Evolutionary conservation across 2,113 vertebrate species (phyloP), one percentile per base, ranked within the genome.

Genomic region (Campylomormyrus numenius): DNA sequence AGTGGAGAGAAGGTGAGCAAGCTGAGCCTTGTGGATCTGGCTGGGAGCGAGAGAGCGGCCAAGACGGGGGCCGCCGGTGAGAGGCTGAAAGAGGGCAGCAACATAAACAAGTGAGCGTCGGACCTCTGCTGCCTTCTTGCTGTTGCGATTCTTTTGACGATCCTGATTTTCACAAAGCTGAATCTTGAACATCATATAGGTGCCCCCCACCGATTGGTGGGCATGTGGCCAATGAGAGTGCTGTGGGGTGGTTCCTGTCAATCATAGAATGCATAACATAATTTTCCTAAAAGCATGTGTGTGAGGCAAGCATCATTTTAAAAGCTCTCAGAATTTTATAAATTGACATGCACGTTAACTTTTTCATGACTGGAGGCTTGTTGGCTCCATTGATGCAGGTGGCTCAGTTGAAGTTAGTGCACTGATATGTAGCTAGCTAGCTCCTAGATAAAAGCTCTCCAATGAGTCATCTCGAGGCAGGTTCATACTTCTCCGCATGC

Each of bases 1-100:
- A 99, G 97, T 3, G 98, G 98, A 89, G 98, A 99, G 94, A 99
- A 99, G 91, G 98, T 99, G 93, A 99, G 98, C 92, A 98, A 99
- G 88, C 94, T 99, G 92, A 99, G 98, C 93, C 93, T 99, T 92
- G 98, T 99, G 31, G 98, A 99, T 93, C 93, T 99, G 96, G 98
- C 98, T 19, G 98, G 98, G 49, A 99, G 98, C 0, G 98, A 99
- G 92, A 94, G 98, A 94, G 98, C 97, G 3, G 98, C 98, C 88
- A 99, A 99, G 93, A 99, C 98, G 0, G 98, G 98, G 93, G 98
- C 98, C 1, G 98, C 98, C 0, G 98, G 98, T 85, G 98, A 99
- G 90, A 96, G 98, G 17, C 97, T 99, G 88, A 99, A 99, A 92
- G 98, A 99, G 94, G 98, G 98, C 94, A 99, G 98, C 96, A 99